Evolutionary conservation across 2,888 invertebrate species (phyloP).

Genomic region (Metalampra italica): DNA sequence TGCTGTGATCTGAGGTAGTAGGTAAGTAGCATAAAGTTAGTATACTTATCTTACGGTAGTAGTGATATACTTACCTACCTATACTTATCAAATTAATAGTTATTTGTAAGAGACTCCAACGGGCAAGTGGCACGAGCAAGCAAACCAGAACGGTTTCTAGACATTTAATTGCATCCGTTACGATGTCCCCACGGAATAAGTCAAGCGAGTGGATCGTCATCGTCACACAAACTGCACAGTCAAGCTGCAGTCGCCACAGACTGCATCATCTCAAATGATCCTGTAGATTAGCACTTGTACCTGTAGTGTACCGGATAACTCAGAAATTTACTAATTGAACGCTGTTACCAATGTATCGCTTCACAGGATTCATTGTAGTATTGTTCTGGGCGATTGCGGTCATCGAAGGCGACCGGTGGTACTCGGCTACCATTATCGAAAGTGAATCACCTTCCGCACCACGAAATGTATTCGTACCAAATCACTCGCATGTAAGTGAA

Average conservation of each 20-base stretch:
- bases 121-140: slow-evolving; percentile 39
- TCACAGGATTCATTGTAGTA: slow-evolving; percentile 17
- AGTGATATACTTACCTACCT: too few relatives aligned
- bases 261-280: slow-evolving; percentile 5
- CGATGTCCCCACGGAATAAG: slow-evolving; percentile 33
- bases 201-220: slow-evolving; percentile 37
- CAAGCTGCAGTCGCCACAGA: slow-evolving; percentile 16
- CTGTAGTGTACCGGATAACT: neutral
- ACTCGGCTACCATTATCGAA: slow-evolving; percentile 35
- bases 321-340: neutral
- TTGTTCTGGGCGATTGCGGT: slow-evolving; percentile 20
- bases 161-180: slow-evolving; percentile 57
- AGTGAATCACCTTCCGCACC: slow-evolving; percentile 9
- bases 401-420: slow-evolving; percentile 42
- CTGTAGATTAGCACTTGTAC: neutral
- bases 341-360: slow-evolving; percentile 19
- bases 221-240: slow-evolving; percentile 29
- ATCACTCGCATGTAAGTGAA: slow-evolving; percentile 6
- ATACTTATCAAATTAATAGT: neutral
- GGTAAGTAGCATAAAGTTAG: too few relatives aligned
- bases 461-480: slow-evolving; percentile 5
- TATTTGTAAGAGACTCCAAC: slow-evolving; percentile 8
- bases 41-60: too few relatives aligned
- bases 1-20: too few relatives aligned
- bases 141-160: slow-evolving; percentile 61